A percentile compares a stretch with the other conserved stretches of the same genome.
These are phyloP conservation scores for Gasterosteus nipponicus DNA, from an alignment of 2,113 vertebrate genomes.

Conservation along the genomic window DNA sequence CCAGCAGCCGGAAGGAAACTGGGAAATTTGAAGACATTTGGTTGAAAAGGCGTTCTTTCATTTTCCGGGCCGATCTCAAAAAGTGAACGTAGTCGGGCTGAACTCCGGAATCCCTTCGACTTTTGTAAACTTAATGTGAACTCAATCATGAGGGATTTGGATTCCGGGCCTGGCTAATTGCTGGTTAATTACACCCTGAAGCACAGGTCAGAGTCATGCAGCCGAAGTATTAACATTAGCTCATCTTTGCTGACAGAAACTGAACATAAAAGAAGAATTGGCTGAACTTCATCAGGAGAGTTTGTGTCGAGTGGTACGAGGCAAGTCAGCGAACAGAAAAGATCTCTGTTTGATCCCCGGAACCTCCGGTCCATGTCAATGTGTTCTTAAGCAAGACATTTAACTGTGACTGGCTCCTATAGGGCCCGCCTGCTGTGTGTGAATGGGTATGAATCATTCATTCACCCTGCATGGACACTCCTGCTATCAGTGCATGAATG, in stretches of 20 bases:
- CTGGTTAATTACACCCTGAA: conserved; percentile 62
- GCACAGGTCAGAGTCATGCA: conserved; percentile 54
- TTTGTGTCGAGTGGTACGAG: not conserved
- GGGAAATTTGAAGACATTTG: conserved; percentile 21
- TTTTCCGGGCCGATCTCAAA: conserved; percentile 26
- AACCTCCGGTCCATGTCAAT: not conserved
- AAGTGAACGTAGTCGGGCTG: conserved; percentile 17
- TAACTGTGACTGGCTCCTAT: not conserved
- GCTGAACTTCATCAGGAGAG: conserved; percentile 20
- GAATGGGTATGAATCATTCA: not conserved
- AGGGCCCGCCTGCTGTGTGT: not conserved
- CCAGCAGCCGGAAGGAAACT: conserved; percentile 14
- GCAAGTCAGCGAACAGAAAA: not conserved
- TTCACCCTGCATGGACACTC: not conserved
- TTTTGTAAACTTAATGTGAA: conserved; percentile 41
- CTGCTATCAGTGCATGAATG: not conserved
- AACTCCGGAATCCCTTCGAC: conserved; percentile 60
- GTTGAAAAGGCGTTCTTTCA: conserved; percentile 37
- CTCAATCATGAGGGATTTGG: conserved; percentile 46
- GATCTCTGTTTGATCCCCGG: not conserved
- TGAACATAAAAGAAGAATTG: conserved; percentile 29
- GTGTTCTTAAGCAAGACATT: not conserved
- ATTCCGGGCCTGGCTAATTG: conserved; percentile 50
- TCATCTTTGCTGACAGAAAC: conserved; percentile 35
- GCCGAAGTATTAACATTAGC: conserved; percentile 36